Conservation (phyloP, 2,113 vertebrate genomes). For the Lathamus discolor region DNA sequence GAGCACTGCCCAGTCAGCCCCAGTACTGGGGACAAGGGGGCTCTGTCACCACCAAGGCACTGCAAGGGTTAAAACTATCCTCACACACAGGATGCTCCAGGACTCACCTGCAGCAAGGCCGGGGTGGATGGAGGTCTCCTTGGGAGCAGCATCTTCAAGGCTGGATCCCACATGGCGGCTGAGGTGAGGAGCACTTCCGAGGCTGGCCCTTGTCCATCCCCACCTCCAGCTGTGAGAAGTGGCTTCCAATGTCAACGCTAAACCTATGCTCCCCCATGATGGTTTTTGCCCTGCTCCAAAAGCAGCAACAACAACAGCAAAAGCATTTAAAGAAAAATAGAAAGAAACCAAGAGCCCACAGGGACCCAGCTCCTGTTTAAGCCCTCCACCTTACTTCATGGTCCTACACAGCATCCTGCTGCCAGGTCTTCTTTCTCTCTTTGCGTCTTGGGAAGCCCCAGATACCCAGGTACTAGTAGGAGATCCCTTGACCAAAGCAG, state of each 20-base stretch:
- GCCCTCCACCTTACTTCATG: accelerated
- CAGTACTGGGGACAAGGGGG: not conserved
- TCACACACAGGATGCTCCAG: not conserved
- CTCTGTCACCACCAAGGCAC: not conserved
- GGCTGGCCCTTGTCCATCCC: not conserved
- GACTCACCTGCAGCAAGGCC: not conserved
- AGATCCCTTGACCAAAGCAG: not conserved
- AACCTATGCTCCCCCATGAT: accelerated
- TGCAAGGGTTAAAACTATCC: not conserved
- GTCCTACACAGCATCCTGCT: accelerated
- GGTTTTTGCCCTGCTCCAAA: accelerated
- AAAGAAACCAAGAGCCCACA: not conserved
- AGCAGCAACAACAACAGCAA: accelerated
- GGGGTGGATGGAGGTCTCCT: not conserved
- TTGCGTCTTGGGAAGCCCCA: not conserved
- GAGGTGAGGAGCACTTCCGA: not conserved
- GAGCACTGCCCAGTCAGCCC: not conserved
- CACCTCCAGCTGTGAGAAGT: not conserved
- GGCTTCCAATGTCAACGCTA: not conserved
- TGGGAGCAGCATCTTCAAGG: not conserved
- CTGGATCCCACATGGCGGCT: accelerated
- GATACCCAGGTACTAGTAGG: accelerated
- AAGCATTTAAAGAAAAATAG: not conserved
- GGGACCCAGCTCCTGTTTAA: not conserved
- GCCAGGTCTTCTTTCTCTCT: not conserved